Conservation (phyloP, 2,797 vertebrate species). For the Poeciliopsis gracilis region DNA sequence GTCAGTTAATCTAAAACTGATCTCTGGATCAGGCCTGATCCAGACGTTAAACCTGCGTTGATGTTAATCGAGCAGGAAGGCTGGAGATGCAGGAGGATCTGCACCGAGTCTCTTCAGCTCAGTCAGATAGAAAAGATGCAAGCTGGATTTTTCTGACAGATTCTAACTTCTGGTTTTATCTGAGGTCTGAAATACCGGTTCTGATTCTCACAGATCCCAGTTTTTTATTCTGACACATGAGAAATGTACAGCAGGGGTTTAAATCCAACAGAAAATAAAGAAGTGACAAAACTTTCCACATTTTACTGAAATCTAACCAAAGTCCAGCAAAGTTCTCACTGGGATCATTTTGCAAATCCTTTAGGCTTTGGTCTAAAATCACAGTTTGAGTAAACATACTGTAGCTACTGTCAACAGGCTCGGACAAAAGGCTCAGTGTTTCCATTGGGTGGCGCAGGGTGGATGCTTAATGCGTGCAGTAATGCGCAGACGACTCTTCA, state of each 20-base stretch:
- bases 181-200: background rate
- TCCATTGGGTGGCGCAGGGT: background rate
- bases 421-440: background rate
- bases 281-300: background rate
- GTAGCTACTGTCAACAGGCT: background rate
- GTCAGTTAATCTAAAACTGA: no score
- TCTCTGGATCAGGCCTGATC: no score
- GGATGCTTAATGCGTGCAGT: background rate
- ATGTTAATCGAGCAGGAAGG: no score
- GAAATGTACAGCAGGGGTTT: background rate
- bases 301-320: background rate
- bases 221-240: background rate
- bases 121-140: background rate
- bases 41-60: no score
- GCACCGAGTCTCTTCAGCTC: background rate
- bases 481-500: background rate
- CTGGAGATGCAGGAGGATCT: background rate
- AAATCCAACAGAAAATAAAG: background rate
- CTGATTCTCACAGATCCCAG: background rate
- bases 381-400: background rate
- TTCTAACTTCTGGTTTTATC: background rate
- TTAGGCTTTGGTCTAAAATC: background rate
- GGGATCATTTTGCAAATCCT: no score
- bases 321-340: background rate
- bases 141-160: background rate